Percentiles rank a stretch among this genome's conserved stretches.
These are phyloP conservation scores for Chloroclystis v-ata DNA, from an alignment of 2,888 invertebrate species.

Conservation along the genomic window DNA sequence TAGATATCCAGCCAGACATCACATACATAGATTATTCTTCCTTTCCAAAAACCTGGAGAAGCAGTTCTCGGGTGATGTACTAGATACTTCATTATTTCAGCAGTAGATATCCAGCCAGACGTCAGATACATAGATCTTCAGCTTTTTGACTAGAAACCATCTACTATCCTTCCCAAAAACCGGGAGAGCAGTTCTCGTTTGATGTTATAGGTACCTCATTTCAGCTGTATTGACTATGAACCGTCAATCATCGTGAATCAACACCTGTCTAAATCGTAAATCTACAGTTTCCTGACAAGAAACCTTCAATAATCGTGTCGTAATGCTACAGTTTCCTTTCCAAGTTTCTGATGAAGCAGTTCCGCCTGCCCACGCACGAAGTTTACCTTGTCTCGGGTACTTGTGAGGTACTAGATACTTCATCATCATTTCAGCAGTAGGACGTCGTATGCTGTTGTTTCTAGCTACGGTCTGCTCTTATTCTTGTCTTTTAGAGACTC, in stretches of 20 bases:
- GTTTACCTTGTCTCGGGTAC: constrained; percentile 95
- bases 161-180: constrained; percentile 95
- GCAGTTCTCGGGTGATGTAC: constrained; percentile 89
- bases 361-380: constrained; percentile 90
- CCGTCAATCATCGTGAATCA: too few relatives aligned
- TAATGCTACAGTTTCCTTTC: constrained; percentile 92
- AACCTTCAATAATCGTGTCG: too few relatives aligned
- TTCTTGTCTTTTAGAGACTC: too few relatives aligned
- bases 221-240: too few relatives aligned
- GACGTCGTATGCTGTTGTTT: too few relatives aligned
- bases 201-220: constrained; percentile 51
- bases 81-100: constrained; percentile 26
- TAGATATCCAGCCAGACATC: background rate
- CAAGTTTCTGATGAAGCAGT: constrained; percentile 95
- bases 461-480: too few relatives aligned
- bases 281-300: too few relatives aligned
- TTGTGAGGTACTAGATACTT: constrained; percentile 58
- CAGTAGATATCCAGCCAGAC: background rate
- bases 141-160: too few relatives aligned
- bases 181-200: constrained; percentile 95
- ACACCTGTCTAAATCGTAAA: too few relatives aligned
- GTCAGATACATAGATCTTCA: too few relatives aligned
- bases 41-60: constrained; percentile 95
- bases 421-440: too few relatives aligned
- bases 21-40: too few relatives aligned